These are phyloP conservation scores for Nothoprocta perdicaria DNA, from an alignment of 2,113 vertebrate genomes.

Conservation along the genomic window DNA sequence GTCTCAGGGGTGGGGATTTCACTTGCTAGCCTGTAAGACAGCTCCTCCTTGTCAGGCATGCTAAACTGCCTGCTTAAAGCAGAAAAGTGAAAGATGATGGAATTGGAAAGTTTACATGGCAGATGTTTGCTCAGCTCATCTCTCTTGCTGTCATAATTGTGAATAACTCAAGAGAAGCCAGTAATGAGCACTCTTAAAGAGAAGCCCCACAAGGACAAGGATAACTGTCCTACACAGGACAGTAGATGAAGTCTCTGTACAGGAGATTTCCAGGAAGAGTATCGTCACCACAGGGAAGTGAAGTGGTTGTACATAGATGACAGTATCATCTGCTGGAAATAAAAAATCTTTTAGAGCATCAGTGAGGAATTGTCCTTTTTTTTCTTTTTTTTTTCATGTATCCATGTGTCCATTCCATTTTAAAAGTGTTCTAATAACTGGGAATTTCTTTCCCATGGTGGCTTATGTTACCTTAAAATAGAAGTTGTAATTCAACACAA, in stretches of 20 bases:
- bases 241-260: background rate
- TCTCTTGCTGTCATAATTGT: background rate
- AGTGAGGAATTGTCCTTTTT: background rate
- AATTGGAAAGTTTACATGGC: too few species aligned
- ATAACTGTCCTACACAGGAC: background rate
- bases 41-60: background rate
- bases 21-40: background rate
- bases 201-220: background rate
- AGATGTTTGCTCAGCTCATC: background rate
- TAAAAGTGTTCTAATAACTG: background rate
- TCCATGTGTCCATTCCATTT: background rate
- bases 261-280: background rate
- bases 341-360: background rate
- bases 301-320: background rate
- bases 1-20: background rate
- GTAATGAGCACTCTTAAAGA: background rate
- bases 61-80: background rate
- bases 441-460: background rate
- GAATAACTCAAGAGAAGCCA: background rate
- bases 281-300: background rate
- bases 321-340: background rate
- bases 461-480: slow-evolving; percentile 36
- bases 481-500: slow-evolving; percentile 22
- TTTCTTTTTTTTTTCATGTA: background rate
- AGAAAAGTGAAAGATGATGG: background rate